Conservation (phyloP, 37 sponge, comb jelly and placozoan genomes). For the Axinella damicornis region DNA sequence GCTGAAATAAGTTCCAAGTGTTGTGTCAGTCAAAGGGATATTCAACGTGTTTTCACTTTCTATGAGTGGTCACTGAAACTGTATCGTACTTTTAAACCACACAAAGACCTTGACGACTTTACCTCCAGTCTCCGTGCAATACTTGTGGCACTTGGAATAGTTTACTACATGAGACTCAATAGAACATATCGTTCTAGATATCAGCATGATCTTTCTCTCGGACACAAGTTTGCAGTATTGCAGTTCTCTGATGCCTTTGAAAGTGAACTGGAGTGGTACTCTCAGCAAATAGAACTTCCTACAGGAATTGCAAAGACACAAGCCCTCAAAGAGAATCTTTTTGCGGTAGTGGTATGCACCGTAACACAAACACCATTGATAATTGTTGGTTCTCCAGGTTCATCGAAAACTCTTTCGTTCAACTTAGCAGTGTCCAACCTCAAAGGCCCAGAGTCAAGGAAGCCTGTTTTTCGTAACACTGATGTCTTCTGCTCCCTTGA, state of each 20-base stretch:
- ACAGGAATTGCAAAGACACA: slow-evolving; percentile 83
- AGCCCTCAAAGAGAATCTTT: slow-evolving; percentile 91
- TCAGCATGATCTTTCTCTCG: not conserved
- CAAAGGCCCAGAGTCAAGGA: slow-evolving; percentile 76
- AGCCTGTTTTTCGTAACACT: slow-evolving; percentile 38
- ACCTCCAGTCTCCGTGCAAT: slow-evolving; percentile 50
- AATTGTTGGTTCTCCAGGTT: slow-evolving; percentile 91
- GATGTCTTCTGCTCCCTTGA: slow-evolving; percentile 66
- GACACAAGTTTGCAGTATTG: not conserved
- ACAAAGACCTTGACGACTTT: not conserved
- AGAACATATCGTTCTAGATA: slow-evolving; percentile 37
- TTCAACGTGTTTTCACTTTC: slow-evolving; percentile 62
- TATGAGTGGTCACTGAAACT: slow-evolving; percentile 40
- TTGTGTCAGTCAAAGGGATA: slow-evolving; percentile 85
- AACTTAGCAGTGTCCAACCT: slow-evolving; percentile 75
- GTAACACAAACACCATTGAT: slow-evolving; percentile 81
- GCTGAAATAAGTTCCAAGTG: slow-evolving; percentile 55
- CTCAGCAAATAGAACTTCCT: slow-evolving; percentile 54
- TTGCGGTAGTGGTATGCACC: slow-evolving; percentile 78
- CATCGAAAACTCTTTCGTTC: slow-evolving; percentile 92
- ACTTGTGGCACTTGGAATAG: slow-evolving; percentile 77
- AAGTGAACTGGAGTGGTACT: slow-evolving; percentile 66
- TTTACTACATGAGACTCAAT: slow-evolving; percentile 87
- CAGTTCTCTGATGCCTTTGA: slow-evolving; percentile 34
- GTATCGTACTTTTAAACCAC: slow-evolving; percentile 16